Conservation (phyloP, 1,140 invertebrate genomes). For the Conus ventricosus region DNA sequence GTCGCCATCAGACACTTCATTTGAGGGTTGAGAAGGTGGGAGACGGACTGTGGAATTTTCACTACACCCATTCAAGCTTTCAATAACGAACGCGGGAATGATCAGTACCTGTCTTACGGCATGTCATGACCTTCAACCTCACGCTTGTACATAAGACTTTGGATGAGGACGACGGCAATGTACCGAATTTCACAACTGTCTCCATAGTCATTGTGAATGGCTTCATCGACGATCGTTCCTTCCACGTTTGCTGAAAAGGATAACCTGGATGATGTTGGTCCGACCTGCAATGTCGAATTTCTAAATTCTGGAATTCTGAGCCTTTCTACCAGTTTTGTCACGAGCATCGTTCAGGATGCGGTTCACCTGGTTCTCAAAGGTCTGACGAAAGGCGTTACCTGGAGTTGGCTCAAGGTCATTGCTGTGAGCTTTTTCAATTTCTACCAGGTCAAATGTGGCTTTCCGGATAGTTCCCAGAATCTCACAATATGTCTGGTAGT, state of each 20-base stretch:
- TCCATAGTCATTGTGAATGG: conserved; percentile 99
- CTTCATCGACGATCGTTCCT: conserved; percentile 99
- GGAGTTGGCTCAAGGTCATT: conserved; percentile 99
- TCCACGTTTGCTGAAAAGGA: conserved; percentile 99
- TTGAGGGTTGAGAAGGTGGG: conserved; percentile 96
- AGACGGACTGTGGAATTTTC: conserved; percentile 97
- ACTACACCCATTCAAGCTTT: conserved; percentile 95
- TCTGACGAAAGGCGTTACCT: conserved; percentile 97
- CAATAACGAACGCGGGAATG: conserved; percentile 97
- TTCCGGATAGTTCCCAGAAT: conserved; percentile 99
- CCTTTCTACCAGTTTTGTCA: conserved; percentile 99
- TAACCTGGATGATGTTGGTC: no score
- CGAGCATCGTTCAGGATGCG: conserved; percentile 99
- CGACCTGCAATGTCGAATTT: conserved; percentile 99
- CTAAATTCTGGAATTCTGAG: conserved; percentile 99
- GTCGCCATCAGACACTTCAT: conserved; percentile 95
- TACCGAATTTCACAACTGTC: conserved; percentile 99
- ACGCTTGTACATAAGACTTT: conserved; percentile 99
- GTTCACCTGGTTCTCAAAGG: conserved; percentile 93
- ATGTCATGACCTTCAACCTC: conserved; percentile 77
- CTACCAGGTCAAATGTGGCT: conserved; percentile 94
- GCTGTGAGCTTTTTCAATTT: conserved; percentile 99
- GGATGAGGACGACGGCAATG: conserved; percentile 99
- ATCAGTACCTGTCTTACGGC: conserved; percentile 79
- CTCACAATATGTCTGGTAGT: conserved; percentile 97